Conservation (phyloP, 1,140 invertebrate species). For the Trypoxylus dichotomus region DNA sequence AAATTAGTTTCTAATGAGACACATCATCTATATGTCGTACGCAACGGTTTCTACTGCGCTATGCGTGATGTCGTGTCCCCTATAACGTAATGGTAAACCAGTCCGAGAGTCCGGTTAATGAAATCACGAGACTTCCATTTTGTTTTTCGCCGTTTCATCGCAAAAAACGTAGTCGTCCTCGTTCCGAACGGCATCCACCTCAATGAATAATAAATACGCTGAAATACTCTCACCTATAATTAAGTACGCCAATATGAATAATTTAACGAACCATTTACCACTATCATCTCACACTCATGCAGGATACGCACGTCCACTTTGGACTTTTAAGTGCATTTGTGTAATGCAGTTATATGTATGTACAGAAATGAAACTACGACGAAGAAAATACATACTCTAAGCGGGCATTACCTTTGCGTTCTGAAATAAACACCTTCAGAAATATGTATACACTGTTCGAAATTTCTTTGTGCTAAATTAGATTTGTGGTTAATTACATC, state of each 20-base stretch:
- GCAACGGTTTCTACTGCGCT: neutral
- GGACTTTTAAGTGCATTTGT: neutral
- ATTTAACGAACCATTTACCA: constrained; percentile 10
- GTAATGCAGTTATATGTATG: neutral
- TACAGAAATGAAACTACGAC: neutral
- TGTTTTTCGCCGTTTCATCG: neutral
- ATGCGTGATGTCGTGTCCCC: neutral
- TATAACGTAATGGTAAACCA: neutral
- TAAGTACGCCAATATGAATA: constrained; percentile 5
- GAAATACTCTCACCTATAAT: neutral
- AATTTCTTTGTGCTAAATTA: too few species aligned
- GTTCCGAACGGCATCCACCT: neutral
- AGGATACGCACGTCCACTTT: neutral
- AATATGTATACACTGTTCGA: neutral
- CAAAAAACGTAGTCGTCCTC: neutral
- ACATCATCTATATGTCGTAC: neutral
- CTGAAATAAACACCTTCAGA: neutral
- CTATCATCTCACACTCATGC: neutral
- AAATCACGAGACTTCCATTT: neutral
- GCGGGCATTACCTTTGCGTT: too few species aligned
- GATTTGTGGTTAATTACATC: too few species aligned
- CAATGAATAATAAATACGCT: constrained; percentile 15
- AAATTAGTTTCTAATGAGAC: constrained; percentile 17
- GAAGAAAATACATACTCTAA: too few species aligned
- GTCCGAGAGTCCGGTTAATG: neutral